Evolutionary conservation across 2,797 vertebrate genomes (phyloP).

Genomic region (Morelia viridis): DNA sequence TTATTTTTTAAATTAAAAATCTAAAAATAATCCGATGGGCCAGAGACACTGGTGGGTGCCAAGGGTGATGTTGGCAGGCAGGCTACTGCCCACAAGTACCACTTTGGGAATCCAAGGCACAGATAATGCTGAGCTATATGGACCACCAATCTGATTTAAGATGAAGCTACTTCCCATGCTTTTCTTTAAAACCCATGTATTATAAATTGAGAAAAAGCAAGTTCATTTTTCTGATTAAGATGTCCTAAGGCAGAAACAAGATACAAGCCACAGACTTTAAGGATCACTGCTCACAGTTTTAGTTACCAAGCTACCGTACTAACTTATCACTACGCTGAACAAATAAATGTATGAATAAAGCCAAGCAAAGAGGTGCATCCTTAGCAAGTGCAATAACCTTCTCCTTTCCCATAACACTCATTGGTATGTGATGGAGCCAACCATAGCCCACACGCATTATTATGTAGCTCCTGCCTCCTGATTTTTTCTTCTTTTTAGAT

Average conservation of each 20-base stretch:
- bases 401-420: neutral
- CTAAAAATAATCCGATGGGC: neutral
- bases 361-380: neutral
- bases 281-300: neutral
- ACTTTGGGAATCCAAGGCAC: too few relatives aligned
- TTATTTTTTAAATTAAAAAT: neutral
- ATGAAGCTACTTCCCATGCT: neutral
- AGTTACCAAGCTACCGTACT: neutral
- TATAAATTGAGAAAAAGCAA: neutral
- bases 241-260: neutral
- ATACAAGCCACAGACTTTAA: neutral
- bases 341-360: neutral
- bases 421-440: neutral
- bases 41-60: neutral
- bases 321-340: neutral
- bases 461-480: neutral
- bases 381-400: neutral
- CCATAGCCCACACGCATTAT: neutral
- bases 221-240: neutral
- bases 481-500: neutral
- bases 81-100: too few relatives aligned
- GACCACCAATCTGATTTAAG: neutral
- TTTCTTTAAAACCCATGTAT: neutral
- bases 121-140: too few relatives aligned
- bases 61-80: too few relatives aligned